Conservation (phyloP, 2,888 invertebrate species). For the Acrobasis consociella region DNA sequence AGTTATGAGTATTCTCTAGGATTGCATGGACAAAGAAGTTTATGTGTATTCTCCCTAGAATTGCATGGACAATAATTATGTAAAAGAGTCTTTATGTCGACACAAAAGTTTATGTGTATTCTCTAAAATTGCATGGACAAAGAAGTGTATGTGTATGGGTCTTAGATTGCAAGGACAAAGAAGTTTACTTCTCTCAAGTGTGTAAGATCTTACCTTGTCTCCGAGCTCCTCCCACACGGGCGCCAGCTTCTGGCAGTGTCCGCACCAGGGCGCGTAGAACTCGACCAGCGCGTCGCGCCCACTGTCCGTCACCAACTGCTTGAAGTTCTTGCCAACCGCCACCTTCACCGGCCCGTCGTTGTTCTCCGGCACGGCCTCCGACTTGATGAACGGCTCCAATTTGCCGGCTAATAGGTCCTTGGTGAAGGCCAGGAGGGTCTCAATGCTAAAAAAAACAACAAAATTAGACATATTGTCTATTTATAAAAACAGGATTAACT, state of each 20-base stretch:
- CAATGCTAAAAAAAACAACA: conserved; percentile 84
- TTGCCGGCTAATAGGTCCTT: conserved; percentile 91
- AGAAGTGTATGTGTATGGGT: too few relatives aligned
- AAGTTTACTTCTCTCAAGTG: conserved; percentile 8
- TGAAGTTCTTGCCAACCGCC: conserved; percentile 98
- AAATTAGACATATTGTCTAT: too few relatives aligned
- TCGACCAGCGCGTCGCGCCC: conserved; percentile 97
- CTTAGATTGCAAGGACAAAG: too few relatives aligned
- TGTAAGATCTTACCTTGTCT: conserved; percentile 82
- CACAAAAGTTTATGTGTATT: too few relatives aligned
- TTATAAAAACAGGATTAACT: too few relatives aligned
- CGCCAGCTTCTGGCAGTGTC: conserved; percentile 98
- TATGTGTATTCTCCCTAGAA: too few relatives aligned
- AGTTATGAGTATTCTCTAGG: too few relatives aligned
- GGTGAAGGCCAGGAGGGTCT: conserved; percentile 92
- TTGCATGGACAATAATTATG: too few relatives aligned
- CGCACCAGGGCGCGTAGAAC: conserved; percentile 99
- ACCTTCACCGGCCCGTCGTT: conserved; percentile 93
- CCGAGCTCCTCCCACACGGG: conserved; percentile 98
- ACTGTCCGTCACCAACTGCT: conserved; percentile 95
- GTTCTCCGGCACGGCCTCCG: conserved; percentile 94
- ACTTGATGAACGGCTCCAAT: conserved; percentile 96
- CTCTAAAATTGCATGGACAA: too few relatives aligned
- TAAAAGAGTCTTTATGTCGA: too few relatives aligned
- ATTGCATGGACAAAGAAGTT: too few relatives aligned